Evolutionary conservation across 2,113 vertebrate genomes (phyloP), one percentile per base, ranked within the genome.

Genomic region (Cinclus mexicanus): DNA sequence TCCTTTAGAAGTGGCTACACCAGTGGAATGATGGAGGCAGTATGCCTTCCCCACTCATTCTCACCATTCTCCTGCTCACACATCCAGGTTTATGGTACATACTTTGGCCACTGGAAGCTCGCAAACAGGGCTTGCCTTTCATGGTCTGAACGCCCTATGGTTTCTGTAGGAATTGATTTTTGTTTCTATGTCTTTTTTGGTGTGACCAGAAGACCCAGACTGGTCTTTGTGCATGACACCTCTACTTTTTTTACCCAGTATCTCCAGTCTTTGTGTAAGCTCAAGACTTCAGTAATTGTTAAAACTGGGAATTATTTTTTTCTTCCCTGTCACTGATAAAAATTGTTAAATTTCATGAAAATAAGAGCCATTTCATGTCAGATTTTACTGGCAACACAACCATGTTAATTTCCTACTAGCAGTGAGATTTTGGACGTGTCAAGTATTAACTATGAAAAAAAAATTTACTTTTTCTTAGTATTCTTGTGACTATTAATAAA

Each of bases 1-100:
- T 81, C 39, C 50, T 81, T 94, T 67, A 90, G 88, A 95, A 92
- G 89, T 89, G 95, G 92, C 83, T 81, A 63, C 63, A 50, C n/a
- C 79, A 67, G 55, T 52, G 68, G 69, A 64, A 79, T 31, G 57
- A 60, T 33, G 55, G 68, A 70, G 68, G 85, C 68, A 35, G 22
- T n/a, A 55, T 63, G 80, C 47, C 75, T 90, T 88, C 68, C 59
- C 21, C 68, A 10, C 25, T 77, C 79, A 46, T 92, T 93, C 88
- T 80, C 63, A 69, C 31, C 35, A 31, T 18, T 72, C 67, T 63
- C 29, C 53, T 46, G 67, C 63, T 80, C 46, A 70, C 75, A 39
- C 31, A 47, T 63, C 37, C 59, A 81, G 67, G 42, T 65, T 88
- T 55, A 57, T 16, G 37, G 33, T 11, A 53, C 53, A 6, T 29